A percentile compares a stretch with the other conserved stretches of the same genome.
These are phyloP conservation scores for Pristionchus japonicus DNA, from an alignment of 2,888 invertebrate species.

Conservation along the genomic window DNA sequence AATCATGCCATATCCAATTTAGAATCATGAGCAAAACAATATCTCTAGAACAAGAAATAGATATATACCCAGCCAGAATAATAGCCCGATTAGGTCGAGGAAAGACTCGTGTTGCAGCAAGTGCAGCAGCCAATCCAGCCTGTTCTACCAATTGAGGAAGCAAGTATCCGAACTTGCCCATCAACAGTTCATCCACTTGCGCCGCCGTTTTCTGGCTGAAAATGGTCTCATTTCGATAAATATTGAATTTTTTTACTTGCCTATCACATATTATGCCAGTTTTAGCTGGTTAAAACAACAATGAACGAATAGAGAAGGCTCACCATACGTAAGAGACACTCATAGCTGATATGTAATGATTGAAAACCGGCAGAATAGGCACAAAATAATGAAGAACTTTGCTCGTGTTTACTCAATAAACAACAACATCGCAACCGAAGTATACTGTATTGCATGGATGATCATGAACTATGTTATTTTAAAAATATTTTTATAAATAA, in stretches of 20 bases:
- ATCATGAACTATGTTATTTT: neutral
- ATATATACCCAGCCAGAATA: slow-evolving; percentile 36
- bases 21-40: no score
- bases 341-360: neutral
- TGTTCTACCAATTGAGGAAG: slow-evolving; percentile 44
- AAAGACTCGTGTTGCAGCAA: slow-evolving; percentile 35
- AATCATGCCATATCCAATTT: no score
- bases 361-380: neutral
- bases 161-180: slow-evolving; percentile 26
- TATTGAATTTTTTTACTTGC: no score
- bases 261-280: no score
- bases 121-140: slow-evolving; percentile 37
- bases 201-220: slow-evolving; percentile 42
- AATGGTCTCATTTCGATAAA: no score
- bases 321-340: slow-evolving; percentile 8
- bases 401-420: neutral
- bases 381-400: neutral
- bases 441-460: neutral
- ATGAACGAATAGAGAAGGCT: neutral
- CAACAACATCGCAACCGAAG: neutral
- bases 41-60: no score
- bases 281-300: neutral
- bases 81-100: neutral
- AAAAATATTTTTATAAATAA: neutral
- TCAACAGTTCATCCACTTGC: slow-evolving; percentile 25